Evolutionary conservation across 2,888 invertebrate genomes (phyloP), one percentile per base, ranked within the genome.

Genomic region (Tenthredo amoena): DNA sequence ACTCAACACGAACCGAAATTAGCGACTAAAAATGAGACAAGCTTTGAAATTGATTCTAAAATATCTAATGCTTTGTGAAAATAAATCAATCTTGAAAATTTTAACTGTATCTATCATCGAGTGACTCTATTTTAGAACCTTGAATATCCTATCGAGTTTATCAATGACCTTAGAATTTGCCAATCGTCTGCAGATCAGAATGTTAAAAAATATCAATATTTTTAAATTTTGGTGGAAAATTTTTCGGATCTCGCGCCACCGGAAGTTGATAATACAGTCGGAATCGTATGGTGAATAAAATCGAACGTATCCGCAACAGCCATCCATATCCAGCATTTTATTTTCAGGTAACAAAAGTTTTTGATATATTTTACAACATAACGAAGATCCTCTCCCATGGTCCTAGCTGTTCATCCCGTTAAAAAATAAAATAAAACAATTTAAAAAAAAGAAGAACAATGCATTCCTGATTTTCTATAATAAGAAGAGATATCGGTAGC

Each of bases 241-340:
- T 68, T 74, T 43, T 34, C 37, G 12, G 43, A 74, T 43, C 9
- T 74, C 21, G 72, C 72, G 72, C 40, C 21, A 74, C 31, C 43
- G 40, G 21, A 43, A 43, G n/a, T 74, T 21, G 10, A 74, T n/a
- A n/a, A 72, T 7, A n/a, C 18, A 12, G 40, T 12, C 21, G 72
- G 43, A 74, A 31, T 55, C 2, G 2, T 18, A 7, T 18, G 55
- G 31, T 18, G 31, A 31, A 50, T n/a, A 55, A 77, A 31, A 62
- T 40, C 31, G 37, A 77, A 79, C 68, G 72, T 65, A 26, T 85
- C 82, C 71, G 85, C 85, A 85, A 82, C 71, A 72, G 85, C 81
- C 85, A 82, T 85, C 85, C 68, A 68, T 85, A 85, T 85, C 85
- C 82, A 85, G 82, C 12, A 85, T 71, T 85, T 71, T 55, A 58